Base-by-base conservation (phyloP, 2,797 vertebrate genomes). In the Pseudochromis fuscus region DNA sequence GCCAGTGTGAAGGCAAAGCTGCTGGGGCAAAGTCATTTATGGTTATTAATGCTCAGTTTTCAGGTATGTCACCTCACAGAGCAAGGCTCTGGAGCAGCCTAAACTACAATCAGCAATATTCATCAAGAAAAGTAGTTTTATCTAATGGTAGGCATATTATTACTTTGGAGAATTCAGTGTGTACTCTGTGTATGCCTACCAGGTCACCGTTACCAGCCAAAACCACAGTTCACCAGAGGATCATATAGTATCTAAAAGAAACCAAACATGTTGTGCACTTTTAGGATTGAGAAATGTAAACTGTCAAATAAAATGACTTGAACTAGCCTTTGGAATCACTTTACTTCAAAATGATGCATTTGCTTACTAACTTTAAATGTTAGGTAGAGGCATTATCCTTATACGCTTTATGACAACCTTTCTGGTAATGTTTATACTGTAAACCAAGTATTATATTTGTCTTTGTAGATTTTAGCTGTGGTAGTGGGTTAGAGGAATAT, bases 391-490 rank as follows among this genome's bases (percentile, higher is more conserved):
- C n/a, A 7, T 35, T 35, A 12, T 35, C 38, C n/a, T 42, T 42
- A 5, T 37, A 12, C 4, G 35, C 19, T 19, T 9, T 19, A 19
- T 19, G 18, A 8, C 63, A 15, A 42, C 7, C 28, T 67, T 55
- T 68, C 51, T 38, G 45, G 75, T 63, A 61, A 73, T 82, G 70
- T 75, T 24, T 66, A 35, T 58, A 37, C 25, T 63, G 10, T 58
- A 4, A 31, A 37, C 33, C 31, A 33, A 37, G 21, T 16, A 35
- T n/a, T 48, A 33, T 13, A 31, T 64, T 18, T 37, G 6, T 58
- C 31, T 53, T 25, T 72, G 27, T 11, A 24, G 51, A 25, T 18
- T 45, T 67, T n/a, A 25, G 46, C 67, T 28, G 35, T 42, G 21
- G 5, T 49, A 21, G 21, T 18, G 11, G 46, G 1, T 12, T 23